Base-by-base conservation (phyloP, 2,888 invertebrate genomes). In the Sisyra nigra region DNA sequence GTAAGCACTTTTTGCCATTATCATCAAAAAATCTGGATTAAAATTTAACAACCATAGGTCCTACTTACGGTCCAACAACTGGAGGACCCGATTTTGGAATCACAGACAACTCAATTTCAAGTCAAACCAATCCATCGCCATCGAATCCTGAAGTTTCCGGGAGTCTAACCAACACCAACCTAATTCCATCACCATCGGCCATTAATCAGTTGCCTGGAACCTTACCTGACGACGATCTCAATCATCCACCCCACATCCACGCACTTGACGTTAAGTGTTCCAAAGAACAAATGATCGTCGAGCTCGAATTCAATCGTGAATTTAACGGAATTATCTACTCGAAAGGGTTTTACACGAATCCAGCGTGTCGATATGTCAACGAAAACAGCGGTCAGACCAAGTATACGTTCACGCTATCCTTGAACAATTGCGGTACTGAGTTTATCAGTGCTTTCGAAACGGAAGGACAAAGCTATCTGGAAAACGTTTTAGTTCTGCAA, bases 321-420 rank as follows among this genome's bases (percentile, higher is more conserved):
- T 86, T 82, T 56, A 74, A 83, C 50, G 86, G 86, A 1, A 69
- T 85, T 10, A 81, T 86, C 50, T 86, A 86, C 54, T 82, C 84
- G 1, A 84, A 84, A 66, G 84, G 82, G 53, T 74, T 66, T 58
- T 76, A 67, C 56, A 75, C 67, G 50, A 74, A 74, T 49, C 71
- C 74, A 0, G 72, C 75, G 40, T 86, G 86, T 55, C 67, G 79
- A 14, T 85, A 84, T 56, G 40, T 40, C 10, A 30, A 67, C 49
- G 76, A 77, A 55, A 80, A 80, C 56, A 76, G 79, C 0, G 78
- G 75, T 11, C 69, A 75, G 57, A 69, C 68, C 0, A 76, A 76
- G 56, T 84, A 74, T 57, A 72, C 76, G 0, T 83, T 86, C 56
- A 81, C 80, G 1, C 78, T 86, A 9, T 77, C 69, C 51, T 57